Base-by-base conservation (phyloP, 2,888 invertebrate species). In the Drosophila neonasuta region DNA sequence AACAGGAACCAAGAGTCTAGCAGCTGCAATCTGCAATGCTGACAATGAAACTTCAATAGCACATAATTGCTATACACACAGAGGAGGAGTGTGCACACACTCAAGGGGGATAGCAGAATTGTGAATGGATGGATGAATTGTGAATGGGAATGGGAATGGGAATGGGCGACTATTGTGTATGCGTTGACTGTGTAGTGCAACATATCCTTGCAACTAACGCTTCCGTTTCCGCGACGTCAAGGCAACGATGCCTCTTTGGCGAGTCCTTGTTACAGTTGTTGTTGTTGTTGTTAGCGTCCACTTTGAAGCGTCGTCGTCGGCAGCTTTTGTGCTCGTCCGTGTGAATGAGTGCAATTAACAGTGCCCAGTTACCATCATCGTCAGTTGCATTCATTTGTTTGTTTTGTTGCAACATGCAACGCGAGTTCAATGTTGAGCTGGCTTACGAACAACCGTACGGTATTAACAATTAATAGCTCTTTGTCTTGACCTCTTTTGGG, bases 131-230 rank as follows among this genome's bases (percentile, higher is more conserved):
- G 45, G 46, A 24, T 41, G 66, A 67, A 71, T 60, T 56, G 51
- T 65, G 74, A 66, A 63, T 57, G 71, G 71, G 45, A 45, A 46
- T 20, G 34, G 36, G n/a, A 36, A 24, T 24, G 54, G 29, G 2
- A 15, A 15, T 15, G 15, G 29, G 2, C 20, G 41, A 17, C 82
- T 36, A 84, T 76, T 79, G 81, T 75, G 73, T 24, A 24, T 24
- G 24, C 24, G 24, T 66, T 36, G 36, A 69, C 68, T 41, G 39
- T 41, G 39, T 66, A 71, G 67, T 80, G 78, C 80, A 81, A 85
- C 81, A 84, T 81, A 84, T 86, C 84, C 84, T 76, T 86, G 86
- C 84, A 83, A 86, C 86, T 86, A 84, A 78, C 83, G 83, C 80
- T 84, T 84, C 86, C 83, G 85, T 80, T 86, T 84, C 83, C 84